These are phyloP conservation scores for Amphipoea oculea DNA, from an alignment of 2,888 invertebrate genomes.

Conservation along the genomic window DNA sequence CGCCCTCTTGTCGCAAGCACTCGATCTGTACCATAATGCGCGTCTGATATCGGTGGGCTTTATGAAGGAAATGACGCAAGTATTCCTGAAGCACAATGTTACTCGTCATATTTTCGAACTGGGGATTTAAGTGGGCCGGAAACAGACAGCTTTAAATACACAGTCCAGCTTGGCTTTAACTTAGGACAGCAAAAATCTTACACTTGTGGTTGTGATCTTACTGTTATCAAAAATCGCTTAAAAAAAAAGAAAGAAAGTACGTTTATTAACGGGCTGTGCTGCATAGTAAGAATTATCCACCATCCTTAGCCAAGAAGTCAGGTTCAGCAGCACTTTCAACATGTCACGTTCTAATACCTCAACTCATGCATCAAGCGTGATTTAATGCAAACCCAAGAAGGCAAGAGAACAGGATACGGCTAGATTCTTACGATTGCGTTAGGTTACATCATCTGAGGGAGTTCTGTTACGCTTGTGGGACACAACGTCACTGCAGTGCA, in stretches of 20 bases:
- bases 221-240: background rate
- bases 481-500: slow-evolving; percentile 40
- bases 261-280: background rate
- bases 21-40: slow-evolving; percentile 60
- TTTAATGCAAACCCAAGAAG: slow-evolving; percentile 50
- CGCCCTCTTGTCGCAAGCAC: slow-evolving; percentile 71
- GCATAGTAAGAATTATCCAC: background rate
- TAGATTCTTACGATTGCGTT: slow-evolving; percentile 57
- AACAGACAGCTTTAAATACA: slow-evolving; percentile 14
- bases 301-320: background rate
- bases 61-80: slow-evolving; percentile 61
- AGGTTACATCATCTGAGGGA: slow-evolving; percentile 58
- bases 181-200: too few relatives aligned
- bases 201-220: background rate
- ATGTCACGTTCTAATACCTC: slow-evolving; percentile 24
- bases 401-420: slow-evolving; percentile 49
- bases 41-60: slow-evolving; percentile 52
- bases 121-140: slow-evolving; percentile 19
- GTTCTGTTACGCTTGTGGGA: slow-evolving; percentile 57
- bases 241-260: too few relatives aligned
- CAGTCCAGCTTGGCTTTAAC: slow-evolving; percentile 1
- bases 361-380: slow-evolving; percentile 32
- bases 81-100: slow-evolving; percentile 45
- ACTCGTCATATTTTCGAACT: slow-evolving; percentile 37
- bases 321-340: slow-evolving; percentile 3